Evolutionary conservation across 2,888 invertebrate species (phyloP), one percentile per base, ranked within the genome.

Genomic region (Chloromyia formosa): DNA sequence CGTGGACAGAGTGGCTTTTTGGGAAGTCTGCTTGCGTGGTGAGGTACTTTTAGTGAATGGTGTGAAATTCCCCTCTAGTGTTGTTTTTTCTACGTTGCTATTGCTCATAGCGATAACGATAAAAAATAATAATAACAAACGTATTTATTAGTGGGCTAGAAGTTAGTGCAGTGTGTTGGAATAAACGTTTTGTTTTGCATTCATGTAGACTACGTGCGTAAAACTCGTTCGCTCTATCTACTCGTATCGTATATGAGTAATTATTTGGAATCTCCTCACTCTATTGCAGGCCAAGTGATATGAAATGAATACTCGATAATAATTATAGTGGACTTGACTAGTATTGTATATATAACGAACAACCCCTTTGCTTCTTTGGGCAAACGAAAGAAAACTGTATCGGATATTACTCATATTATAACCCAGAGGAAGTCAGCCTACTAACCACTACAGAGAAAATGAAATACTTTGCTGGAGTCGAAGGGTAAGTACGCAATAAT

Each of bases 391-490:
- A 2, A 35, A 35, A 4, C 27, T 35, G 27, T 35, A 35, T 35
- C 27, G 27, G 27, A 35, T 35, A 35, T 35, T 35, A 35, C 7
- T 35, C 27, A 35, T 35, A 16, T 72, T 58, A 35, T 40, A 54
- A 58, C 27, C 60, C 23, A 14, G n/a, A n/a, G 18, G 35, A 40
- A 42, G 35, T 64, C 35, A 53, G 10, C 14, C 9, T 23, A 69
- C 42, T 7, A 35, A 54, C 53, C 23, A 45, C 61, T 22, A 23
- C 16, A 58, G 23, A n/a, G 9, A 77, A 71, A 78, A 83, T 83
- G 83, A 80, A 77, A 78, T 83, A 81, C 79, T 83, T 83, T 74
- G 83, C 83, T 58, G 83, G 83, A 61, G 79, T 83, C 78, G 83
- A 83, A 80, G 83, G 83, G 83, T 83, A 80, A 81, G 82, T 80